Base-by-base conservation (phyloP, 2,113 vertebrate species). In the Pterophyllum scalare region DNA sequence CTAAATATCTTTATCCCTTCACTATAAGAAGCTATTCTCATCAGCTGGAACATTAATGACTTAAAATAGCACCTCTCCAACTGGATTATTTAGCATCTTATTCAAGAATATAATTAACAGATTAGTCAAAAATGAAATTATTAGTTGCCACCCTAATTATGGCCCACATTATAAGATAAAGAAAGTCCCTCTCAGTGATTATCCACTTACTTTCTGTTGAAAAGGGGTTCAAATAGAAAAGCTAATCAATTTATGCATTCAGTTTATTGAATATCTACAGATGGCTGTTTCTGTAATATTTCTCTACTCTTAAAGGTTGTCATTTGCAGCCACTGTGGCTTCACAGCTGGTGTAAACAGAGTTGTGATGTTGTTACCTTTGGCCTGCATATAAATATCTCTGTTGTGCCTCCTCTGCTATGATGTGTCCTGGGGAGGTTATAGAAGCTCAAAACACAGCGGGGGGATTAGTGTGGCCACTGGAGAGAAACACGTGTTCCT, bases 1-100 rank as follows among this genome's bases (percentile, higher is more conserved):
- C 19, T 96, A 11, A 65, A 85, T 8, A 92, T 95, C 56, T 96
- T 96, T 80, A 80, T 22, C 33, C 96, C 95, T 12, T 92, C 85
- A 0, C 81, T 96, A 70, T 96, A 19, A 59, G 5, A 9, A 19
- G 59, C 22, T 54, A 33, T 60, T 79, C 12, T 49, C 19, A 57
- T 6, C 24, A 31, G 33, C 17, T 35, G 26, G 13, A 79, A 28
- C 40, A 49, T 17, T 38, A 38, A 38, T 38, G 35, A 38, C 9
- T 38, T 49, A 17, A 7, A 54, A 31, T 54, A 31, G 67, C 46
- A 72, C 26, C 67, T 54, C 46, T 72, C 19, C 67, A 72, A 54
- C 7, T 2, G 67, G 26, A 72, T 72, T 54, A 54, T 19, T 72
- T 72, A 31, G 28, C 26, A 49, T 31, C 38, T 49, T 59, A 46